phyloP scores from a whole-genome alignment of 1,140 invertebrate species.

The Danaus plexippus region DNA sequence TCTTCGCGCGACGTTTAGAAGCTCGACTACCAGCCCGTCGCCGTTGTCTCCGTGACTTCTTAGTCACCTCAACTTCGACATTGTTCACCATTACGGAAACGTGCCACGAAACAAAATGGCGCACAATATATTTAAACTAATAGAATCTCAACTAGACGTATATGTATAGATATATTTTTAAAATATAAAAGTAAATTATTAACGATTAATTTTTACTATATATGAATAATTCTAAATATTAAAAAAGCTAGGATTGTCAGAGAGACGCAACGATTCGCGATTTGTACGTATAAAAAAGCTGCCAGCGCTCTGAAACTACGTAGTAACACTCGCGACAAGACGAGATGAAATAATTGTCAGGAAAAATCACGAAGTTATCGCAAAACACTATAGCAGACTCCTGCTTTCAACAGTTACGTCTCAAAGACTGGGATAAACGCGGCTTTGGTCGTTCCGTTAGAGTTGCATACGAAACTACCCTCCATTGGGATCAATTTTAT shows the following conservation, averaged over 20 bases:
- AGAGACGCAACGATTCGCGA: conserved; percentile 27
- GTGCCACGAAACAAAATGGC: conserved; percentile 52
- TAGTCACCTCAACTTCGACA: conserved; percentile 27
- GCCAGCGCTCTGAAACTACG: conserved; percentile 16
- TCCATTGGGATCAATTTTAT: conserved; percentile 1
- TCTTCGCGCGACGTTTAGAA: conserved; percentile 32
- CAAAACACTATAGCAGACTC: conserved; percentile 23
- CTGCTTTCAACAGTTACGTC: conserved; percentile 35
- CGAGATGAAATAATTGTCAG: conserved; percentile 5
- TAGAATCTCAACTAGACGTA: conserved; percentile 26
- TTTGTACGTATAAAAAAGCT: conserved; percentile 20
- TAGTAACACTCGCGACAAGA: conserved; percentile 15
- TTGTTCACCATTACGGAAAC: conserved; percentile 43
- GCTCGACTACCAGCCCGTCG: conserved; percentile 38
- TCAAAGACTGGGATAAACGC: conserved; percentile 34
- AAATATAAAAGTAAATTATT: conserved; percentile 30
- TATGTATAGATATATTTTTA: conserved; percentile 31
- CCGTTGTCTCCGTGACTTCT: conserved; percentile 35
- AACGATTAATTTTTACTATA: conserved; percentile 27
- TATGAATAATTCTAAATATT: conserved; percentile 19
- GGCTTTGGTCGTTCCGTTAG: neutral
- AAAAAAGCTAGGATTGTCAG: conserved; percentile 19
- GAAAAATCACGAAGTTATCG: conserved; percentile 24
- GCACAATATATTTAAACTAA: conserved; percentile 33
- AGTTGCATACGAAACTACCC: conserved; percentile 18